Evolutionary conservation across 2,113 vertebrate genomes (phyloP), one percentile per base, ranked within the genome.

Genomic region (Neomonachus schauinslandi): DNA sequence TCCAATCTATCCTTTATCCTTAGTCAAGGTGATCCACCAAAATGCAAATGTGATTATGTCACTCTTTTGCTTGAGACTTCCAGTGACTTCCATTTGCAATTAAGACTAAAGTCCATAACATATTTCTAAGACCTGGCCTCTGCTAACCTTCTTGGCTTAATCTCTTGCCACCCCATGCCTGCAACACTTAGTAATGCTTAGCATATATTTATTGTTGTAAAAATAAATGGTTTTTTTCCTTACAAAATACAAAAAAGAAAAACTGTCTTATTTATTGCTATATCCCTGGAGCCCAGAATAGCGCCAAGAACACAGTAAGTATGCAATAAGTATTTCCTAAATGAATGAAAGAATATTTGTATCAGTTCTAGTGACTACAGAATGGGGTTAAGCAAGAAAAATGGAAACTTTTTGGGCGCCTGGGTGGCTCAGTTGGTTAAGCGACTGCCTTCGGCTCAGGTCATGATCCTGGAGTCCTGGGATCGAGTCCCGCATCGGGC

Each of bases 221-320:
- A 97, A 59, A 63, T 31, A 92, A 94, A 85, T 74, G 36, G 61
- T 26, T 28, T 67, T 82, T 95, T 87, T 74, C 36, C 49, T 94
- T 80, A 95, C 6, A 57, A 92, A 95, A 93, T 55, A 72, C 42
- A 82, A 95, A 82, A 82, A 13, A 90, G 71, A 92, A 96, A 91
- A 94, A 69, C 19, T 33, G 24, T 81, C 49, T 71, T 77, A 89
- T 81, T 87, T 91, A 91, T 19, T 79, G 22, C 15, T 81, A 39
- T 33, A 90, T 82, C 12, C 39, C 24, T 46, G 93, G 76, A 95
- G 46, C 19, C 65, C 39, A 95, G 49, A 96, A 89, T 21, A 89
- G 24, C 81, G 63, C 31, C 33, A 22, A 5, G 49, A 72, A 96
- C 36, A 90, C 4, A 86, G 42, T 61, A 96, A 42, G 21, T 79